A percentile compares a stretch with the other conserved stretches of the same genome.
Conservation (phyloP, 2,113 vertebrate species). For the Xenus cinereus region DNA sequence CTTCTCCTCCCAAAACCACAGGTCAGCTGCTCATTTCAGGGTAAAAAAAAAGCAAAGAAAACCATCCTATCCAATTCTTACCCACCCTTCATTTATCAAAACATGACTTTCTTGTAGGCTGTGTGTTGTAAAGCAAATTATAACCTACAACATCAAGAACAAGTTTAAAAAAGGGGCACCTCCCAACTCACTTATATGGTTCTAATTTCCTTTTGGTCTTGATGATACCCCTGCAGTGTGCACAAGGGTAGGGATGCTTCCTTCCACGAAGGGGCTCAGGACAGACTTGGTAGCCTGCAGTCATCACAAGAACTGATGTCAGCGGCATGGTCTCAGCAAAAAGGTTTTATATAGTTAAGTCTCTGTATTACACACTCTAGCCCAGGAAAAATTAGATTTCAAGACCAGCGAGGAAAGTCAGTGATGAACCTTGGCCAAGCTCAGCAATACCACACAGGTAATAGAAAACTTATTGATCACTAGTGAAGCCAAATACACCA, state of each 20-base stretch:
- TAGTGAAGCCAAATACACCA: not conserved
- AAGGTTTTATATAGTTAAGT: not conserved
- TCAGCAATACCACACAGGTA: not conserved
- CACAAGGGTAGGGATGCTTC: not conserved
- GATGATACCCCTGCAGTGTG: accelerated
- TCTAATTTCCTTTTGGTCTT: not conserved
- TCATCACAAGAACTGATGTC: not conserved
- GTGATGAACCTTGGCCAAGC: not conserved
- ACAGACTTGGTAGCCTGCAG: not conserved
- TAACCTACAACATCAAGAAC: not conserved
- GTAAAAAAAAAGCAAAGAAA: not conserved
- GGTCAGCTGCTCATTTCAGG: not conserved
- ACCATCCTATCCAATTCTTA: not conserved
- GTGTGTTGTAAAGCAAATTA: not conserved
- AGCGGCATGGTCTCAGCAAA: not conserved
- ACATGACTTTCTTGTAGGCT: not conserved
- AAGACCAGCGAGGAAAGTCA: not conserved
- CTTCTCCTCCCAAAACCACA: not conserved
- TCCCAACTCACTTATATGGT: not conserved
- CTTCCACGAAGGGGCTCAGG: not conserved
- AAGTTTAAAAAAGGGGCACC: not conserved
- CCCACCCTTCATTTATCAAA: not conserved
- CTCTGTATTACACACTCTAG: not conserved
- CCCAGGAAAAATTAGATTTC: not conserved
- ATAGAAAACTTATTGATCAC: not conserved